phyloP scores from a whole-genome alignment of 2,888 invertebrate genomes.

The Clanis bilineata region DNA sequence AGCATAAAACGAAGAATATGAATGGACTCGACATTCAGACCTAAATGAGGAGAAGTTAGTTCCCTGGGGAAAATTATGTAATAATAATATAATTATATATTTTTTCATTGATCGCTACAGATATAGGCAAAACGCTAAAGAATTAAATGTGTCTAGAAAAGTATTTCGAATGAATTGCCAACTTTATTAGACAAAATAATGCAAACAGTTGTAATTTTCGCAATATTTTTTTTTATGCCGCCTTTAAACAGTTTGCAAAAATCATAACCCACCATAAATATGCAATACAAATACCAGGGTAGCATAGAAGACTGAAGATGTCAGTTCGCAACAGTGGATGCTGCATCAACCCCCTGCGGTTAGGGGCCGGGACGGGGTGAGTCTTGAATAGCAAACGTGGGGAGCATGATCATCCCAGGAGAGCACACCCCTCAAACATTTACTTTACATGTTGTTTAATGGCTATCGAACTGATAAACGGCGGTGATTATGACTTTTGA shows the following conservation, averaged over 20 bases:
- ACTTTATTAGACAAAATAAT: too few species aligned
- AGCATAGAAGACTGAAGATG: conserved; percentile 54
- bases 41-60: conserved; percentile 12
- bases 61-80: conserved; percentile 39
- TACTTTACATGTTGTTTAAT: conserved; percentile 25
- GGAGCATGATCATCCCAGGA: conserved; percentile 48
- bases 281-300: conserved; percentile 79
- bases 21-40: conserved; percentile 26
- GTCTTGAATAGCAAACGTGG: conserved; percentile 40
- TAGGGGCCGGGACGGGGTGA: conserved; percentile 49
- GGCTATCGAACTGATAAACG: neutral
- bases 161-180: too few species aligned
- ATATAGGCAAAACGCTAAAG: too few species aligned
- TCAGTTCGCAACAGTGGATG: conserved; percentile 71
- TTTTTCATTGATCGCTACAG: too few species aligned
- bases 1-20: conserved; percentile 37
- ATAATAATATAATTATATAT: conserved; percentile 56
- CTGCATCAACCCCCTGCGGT: conserved; percentile 64
- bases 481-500: neutral
- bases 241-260: conserved; percentile 57
- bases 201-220: neutral
- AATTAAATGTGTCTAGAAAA: too few species aligned
- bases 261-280: conserved; percentile 61
- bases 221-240: neutral
- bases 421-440: conserved; percentile 36